Evolutionary conservation across 2,888 invertebrate species (phyloP), one percentile per base, ranked within the genome.

Genomic region (Hypena proboscidalis): DNA sequence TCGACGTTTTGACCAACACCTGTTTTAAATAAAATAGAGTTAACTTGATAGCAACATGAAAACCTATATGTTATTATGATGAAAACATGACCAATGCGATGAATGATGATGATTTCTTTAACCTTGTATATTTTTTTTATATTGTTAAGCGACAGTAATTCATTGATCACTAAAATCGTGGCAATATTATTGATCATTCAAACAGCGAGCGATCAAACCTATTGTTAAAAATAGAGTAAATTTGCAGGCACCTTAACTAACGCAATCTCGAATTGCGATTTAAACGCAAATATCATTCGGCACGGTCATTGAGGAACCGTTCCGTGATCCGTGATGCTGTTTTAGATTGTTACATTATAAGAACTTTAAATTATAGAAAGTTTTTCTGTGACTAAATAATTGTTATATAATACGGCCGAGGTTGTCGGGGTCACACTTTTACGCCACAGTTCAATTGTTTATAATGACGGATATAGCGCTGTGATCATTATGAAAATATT

Each of bases 351-450:
- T 35, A 49, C 27, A 51, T 38, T 50, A 57, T 48, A 35, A 32
- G 57, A 59, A 40, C 29, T 50, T 4, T 39, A 50, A 58, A 56
- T 68, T 58, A 49, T 79, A 77, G 82, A 85, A 83, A 83, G 80
- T 75, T 64, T 61, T 52, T 55, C 36, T 48, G 46, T 56, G 56
- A 62, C 60, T 53, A 48, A 58, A 58, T 45, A 61, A 64, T 66
- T 57, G 55, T 84, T 70, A 72, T 61, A 67, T 72, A 80, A 83
- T 59, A 32, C 53, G n/a, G 50, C 63, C 14, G 15, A 7, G 46
- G 55, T 51, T n/a, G n/a, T 58, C 46, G 73, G 62, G 78, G 59
- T 59, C 73, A 79, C 65, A 77, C 71, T 80, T 75, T 77, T 74
- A 72, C 67, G 60, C 43, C 57, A 56, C 55, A 74, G 69, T 74